A percentile compares a stretch with the other conserved stretches of the same genome.
phyloP scores from a whole-genome alignment of 1,140 invertebrate genomes.

The Anoplolepis gracilipes region DNA sequence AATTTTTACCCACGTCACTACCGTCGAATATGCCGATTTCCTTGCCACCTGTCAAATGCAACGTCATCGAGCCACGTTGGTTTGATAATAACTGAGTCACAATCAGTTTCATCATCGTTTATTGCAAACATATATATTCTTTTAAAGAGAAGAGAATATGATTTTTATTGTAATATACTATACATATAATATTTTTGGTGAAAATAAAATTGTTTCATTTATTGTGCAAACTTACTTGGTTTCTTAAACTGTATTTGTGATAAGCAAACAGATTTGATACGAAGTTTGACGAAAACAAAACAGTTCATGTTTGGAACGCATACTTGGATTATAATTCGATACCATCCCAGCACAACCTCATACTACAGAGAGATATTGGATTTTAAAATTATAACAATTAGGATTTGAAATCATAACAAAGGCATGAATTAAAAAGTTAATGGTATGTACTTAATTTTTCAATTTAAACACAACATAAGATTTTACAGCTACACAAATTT shows the following conservation, averaged over 20 bases:
- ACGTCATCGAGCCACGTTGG: conserved; percentile 82
- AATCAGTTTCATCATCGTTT: neutral
- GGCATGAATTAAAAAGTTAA: neutral
- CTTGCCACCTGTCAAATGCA: conserved; percentile 78
- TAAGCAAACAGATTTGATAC: neutral
- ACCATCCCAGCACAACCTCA: too few relatives aligned
- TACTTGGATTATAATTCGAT: too few relatives aligned
- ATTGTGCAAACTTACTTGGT: neutral
- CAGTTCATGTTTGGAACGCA: too few relatives aligned
- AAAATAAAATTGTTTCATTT: neutral
- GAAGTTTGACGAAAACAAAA: neutral
- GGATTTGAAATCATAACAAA: too few relatives aligned
- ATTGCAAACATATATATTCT: neutral
- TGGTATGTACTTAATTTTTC: neutral
- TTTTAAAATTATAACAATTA: too few relatives aligned
- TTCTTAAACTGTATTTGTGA: neutral
- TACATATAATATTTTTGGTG: neutral
- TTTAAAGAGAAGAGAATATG: too few relatives aligned
- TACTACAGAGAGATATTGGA: too few relatives aligned
- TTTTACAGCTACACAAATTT: too few relatives aligned
- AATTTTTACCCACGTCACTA: conserved; percentile 79
- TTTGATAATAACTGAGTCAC: conserved; percentile 69
- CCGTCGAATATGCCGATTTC: conserved; percentile 72
- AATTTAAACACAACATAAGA: neutral
- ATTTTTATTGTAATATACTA: neutral